Conservation (phyloP, 2,797 vertebrate species). For the Ctenosaura bakeri region DNA sequence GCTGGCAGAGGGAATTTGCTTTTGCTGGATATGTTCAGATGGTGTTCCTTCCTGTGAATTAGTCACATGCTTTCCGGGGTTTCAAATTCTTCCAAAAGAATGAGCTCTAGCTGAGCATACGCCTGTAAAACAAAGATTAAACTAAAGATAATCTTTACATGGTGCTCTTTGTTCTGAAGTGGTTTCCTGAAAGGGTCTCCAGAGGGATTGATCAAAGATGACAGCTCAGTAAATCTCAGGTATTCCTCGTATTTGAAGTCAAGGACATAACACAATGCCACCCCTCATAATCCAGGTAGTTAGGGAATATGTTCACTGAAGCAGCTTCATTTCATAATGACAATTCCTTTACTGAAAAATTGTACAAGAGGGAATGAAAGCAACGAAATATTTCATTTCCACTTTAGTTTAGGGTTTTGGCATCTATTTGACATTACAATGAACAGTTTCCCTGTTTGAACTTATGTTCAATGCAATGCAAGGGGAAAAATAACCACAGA, state of each 20-base stretch:
- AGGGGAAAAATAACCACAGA: background rate
- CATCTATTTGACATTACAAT: background rate
- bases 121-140: slow-evolving; percentile 52
- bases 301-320: slow-evolving; percentile 16
- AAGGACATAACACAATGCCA: background rate
- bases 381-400: slow-evolving; percentile 3
- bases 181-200: slow-evolving; percentile 5
- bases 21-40: slow-evolving; percentile 21
- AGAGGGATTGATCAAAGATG: background rate
- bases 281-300: slow-evolving; percentile 12
- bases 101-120: slow-evolving; percentile 47
- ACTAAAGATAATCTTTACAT: slow-evolving; percentile 38
- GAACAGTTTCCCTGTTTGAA: background rate
- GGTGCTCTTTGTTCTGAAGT: slow-evolving; percentile 50
- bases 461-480: background rate
- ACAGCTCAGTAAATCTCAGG: slow-evolving; percentile 39
- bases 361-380: background rate
- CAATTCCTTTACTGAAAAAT: background rate
- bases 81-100: slow-evolving; percentile 12
- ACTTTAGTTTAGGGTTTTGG: background rate
- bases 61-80: slow-evolving; percentile 19
- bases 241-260: slow-evolving; percentile 27
- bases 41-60: slow-evolving; percentile 42
- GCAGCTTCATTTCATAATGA: background rate
- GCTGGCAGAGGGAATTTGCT: slow-evolving; percentile 2